Conservation (phyloP, 1,140 invertebrate species). For the Euschistus heros region DNA sequence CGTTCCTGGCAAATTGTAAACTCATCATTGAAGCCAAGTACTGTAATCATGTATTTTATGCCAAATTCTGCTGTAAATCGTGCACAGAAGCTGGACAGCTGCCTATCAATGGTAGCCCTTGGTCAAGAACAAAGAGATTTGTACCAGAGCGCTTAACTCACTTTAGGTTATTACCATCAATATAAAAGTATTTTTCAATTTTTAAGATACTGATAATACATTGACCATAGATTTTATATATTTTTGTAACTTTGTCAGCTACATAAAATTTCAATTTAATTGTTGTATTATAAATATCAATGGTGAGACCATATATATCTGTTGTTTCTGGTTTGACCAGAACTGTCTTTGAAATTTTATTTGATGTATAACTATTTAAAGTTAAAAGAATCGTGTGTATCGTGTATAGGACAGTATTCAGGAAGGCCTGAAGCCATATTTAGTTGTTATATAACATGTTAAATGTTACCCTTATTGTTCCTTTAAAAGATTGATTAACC, state of each 20-base stretch:
- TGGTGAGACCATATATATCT: background rate
- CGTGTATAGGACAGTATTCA: background rate
- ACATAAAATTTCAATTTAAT: background rate
- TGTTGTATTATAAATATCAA: background rate
- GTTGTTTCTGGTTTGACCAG: background rate
- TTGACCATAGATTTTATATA: background rate
- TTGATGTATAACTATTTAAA: background rate
- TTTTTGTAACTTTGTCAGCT: background rate
- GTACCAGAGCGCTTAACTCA: background rate
- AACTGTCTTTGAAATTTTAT: background rate
- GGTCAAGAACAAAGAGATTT: background rate
- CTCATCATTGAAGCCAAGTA: slow-evolving; percentile 72
- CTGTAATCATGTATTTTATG: slow-evolving; percentile 79
- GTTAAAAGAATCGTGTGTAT: background rate
- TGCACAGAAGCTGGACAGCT: slow-evolving; percentile 70
- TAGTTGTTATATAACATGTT: background rate
- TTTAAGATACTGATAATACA: background rate
- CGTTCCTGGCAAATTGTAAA: slow-evolving; percentile 78
- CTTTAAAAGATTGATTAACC: background rate
- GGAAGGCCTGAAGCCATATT: background rate
- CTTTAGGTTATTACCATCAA: slow-evolving; percentile 1
- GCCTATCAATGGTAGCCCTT: background rate
- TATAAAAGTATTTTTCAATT: background rate
- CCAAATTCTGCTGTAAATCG: slow-evolving; percentile 84
- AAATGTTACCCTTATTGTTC: slow-evolving; percentile 5